Percentiles rank a stretch among this genome's conserved stretches.
Conservation (phyloP, 2,888 invertebrate genomes). For the Automeris io region DNA sequence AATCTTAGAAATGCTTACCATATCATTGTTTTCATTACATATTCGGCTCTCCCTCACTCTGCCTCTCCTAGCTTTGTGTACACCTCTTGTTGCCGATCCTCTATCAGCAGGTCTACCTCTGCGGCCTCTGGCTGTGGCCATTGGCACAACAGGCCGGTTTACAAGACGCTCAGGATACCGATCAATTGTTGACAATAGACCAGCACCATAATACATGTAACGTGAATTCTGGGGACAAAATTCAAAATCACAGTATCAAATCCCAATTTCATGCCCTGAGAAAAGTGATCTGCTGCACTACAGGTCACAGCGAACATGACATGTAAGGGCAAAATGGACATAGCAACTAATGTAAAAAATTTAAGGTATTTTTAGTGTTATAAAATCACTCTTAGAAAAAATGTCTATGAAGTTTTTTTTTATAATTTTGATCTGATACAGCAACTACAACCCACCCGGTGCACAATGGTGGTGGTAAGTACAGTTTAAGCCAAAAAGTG, state of each 20-base stretch:
- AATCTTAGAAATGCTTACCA: slow-evolving; percentile 28
- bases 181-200: slow-evolving; percentile 92
- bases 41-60: slow-evolving; percentile 35
- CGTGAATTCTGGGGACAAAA: slow-evolving; percentile 80
- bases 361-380: too few relatives aligned
- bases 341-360: too few relatives aligned
- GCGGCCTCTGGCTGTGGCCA: slow-evolving; percentile 39
- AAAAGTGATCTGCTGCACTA: too few relatives aligned
- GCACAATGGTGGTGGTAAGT: too few relatives aligned
- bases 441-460: too few relatives aligned
- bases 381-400: too few relatives aligned
- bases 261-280: too few relatives aligned
- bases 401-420: too few relatives aligned
- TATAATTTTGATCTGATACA: too few relatives aligned
- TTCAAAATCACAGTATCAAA: background rate
- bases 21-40: slow-evolving; percentile 34
- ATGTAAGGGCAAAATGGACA: too few relatives aligned
- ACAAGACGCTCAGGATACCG: slow-evolving; percentile 88
- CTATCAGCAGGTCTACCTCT: slow-evolving; percentile 48
- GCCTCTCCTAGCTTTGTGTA: slow-evolving; percentile 42
- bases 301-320: too few relatives aligned
- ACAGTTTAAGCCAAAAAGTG: too few relatives aligned
- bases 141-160: slow-evolving; percentile 50
- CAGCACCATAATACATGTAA: slow-evolving; percentile 94
- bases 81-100: slow-evolving; percentile 34